Percentiles rank a stretch among this genome's conserved stretches.
Evolutionary conservation across 1,140 invertebrate species (phyloP).

Genomic region (Parapsyche elsis): DNA sequence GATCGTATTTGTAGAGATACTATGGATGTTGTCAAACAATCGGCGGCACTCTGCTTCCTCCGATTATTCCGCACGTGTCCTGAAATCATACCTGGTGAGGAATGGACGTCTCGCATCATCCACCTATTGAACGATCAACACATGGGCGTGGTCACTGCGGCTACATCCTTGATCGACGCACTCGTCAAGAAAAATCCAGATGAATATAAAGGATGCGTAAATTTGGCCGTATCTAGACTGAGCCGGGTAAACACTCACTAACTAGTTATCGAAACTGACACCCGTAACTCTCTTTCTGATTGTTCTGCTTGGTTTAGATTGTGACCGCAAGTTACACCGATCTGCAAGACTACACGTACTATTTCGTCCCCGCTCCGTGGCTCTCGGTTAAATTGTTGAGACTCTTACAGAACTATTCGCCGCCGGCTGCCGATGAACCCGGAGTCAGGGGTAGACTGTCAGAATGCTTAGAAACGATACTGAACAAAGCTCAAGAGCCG

Average conservation of each 20-base stretch:
- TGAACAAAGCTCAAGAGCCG: slow-evolving; percentile 99
- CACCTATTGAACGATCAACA: slow-evolving; percentile 99
- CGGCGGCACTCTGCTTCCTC: slow-evolving; percentile 95
- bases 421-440: slow-evolving; percentile 94
- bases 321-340: slow-evolving; percentile 98
- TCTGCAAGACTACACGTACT: slow-evolving; percentile 99
- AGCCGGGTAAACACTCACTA: slow-evolving; percentile 90
- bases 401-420: slow-evolving; percentile 98
- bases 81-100: slow-evolving; percentile 95
- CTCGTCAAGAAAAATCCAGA: slow-evolving; percentile 98
- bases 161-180: slow-evolving; percentile 97
- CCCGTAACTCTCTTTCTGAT: not conserved
- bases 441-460: slow-evolving; percentile 94
- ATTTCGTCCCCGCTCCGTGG: slow-evolving; percentile 99
- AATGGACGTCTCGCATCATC: slow-evolving; percentile 99
- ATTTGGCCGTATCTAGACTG: slow-evolving; percentile 95
- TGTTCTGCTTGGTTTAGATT: slow-evolving; percentile 72
- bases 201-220: slow-evolving; percentile 99
- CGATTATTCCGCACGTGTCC: slow-evolving; percentile 92
- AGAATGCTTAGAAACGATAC: slow-evolving; percentile 99
- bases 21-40: slow-evolving; percentile 99
- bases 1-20: slow-evolving; percentile 80
- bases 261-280: not conserved
- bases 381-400: slow-evolving; percentile 97
- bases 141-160: slow-evolving; percentile 98